Base-by-base conservation (phyloP, 2,888 invertebrate genomes). In the Drosophila mettleri region DNA sequence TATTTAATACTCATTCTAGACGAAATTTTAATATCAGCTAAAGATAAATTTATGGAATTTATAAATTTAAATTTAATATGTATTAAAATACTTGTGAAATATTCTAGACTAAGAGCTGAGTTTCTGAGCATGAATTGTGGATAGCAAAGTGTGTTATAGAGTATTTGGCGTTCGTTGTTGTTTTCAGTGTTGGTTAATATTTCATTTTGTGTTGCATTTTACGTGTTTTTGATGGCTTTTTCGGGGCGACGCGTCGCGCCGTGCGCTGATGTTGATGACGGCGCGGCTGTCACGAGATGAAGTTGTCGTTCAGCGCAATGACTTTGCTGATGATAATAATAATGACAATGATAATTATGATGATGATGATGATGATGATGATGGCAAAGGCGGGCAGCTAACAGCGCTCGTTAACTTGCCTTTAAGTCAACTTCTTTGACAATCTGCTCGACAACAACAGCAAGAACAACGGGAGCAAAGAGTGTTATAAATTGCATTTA, bases 401-500 rank as follows among this genome's bases (percentile, higher is more conserved):
- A 33, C 53, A 59, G 39, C 53, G 84, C 86, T 86, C 83, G 83
- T 84, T 84, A 84, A 84, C 67, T 86, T 84, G 81, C 67, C 81
- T 86, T 81, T 69, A 78, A 83, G 81, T 86, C 84, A 81, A 83
- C 81, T 84, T 84, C 79, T 79, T 83, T 83, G 86, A 86, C 83
- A 86, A 83, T 83, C 83, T 86, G 66, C 69, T 55, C 63, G 49
- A 49, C 53, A 54, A 38, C 48, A 20, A 9, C 46, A 46, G 6
- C 41, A 41, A 10, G 36, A 52, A 27, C 38, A 24, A 43, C 27
- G 8, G 36, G 22, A n/a, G 36, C 61, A 67, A 73, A 86, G 80
- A 74, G 83, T 84, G 83, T 84, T 84, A 86, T 84, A 84, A 84
- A 84, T 86, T 84, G 83, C 83, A 86, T 86, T 86, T 86, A 86